Percentiles rank a stretch among this genome's conserved stretches.
These are phyloP conservation scores for Heliconius hermathena DNA, from an alignment of 1,140 invertebrate species.

Conservation along the genomic window DNA sequence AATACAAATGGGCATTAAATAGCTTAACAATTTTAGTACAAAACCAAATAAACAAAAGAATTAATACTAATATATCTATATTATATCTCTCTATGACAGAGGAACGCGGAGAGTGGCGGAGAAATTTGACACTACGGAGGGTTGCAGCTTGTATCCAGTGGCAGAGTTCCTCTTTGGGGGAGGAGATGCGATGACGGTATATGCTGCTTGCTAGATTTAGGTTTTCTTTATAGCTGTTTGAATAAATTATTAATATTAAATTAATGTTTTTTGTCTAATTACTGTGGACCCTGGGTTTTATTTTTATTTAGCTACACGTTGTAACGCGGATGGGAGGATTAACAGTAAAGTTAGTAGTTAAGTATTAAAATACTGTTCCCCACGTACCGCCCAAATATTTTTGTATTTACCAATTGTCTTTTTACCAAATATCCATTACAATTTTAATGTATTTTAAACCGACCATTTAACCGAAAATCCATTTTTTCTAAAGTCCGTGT, in stretches of 20 bases:
- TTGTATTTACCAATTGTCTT: too few relatives aligned
- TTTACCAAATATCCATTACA: too few relatives aligned
- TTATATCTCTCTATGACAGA: slow-evolving; percentile 42
- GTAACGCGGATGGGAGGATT: too few relatives aligned
- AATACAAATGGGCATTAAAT: slow-evolving; percentile 39
- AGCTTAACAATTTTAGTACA: slow-evolving; percentile 50
- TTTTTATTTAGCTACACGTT: too few relatives aligned
- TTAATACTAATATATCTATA: slow-evolving; percentile 45
- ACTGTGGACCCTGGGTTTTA: too few relatives aligned
- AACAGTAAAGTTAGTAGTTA: too few relatives aligned
- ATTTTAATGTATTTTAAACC: too few relatives aligned
- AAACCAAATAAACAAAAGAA: slow-evolving; percentile 49
- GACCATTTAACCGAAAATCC: too few relatives aligned
- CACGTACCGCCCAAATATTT: too few relatives aligned
- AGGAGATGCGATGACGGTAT: slow-evolving; percentile 44
- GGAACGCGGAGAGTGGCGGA: slow-evolving; percentile 50
- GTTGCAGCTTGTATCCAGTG: slow-evolving; percentile 51
- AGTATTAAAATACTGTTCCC: too few relatives aligned
- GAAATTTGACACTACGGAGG: slow-evolving; percentile 50
- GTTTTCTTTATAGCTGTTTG: slow-evolving; percentile 45
- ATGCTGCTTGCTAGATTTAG: slow-evolving; percentile 42
- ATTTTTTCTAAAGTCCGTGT: too few relatives aligned
- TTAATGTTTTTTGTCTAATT: background rate
- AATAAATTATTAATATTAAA: too few relatives aligned
- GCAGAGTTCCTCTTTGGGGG: slow-evolving; percentile 47